phyloP scores from a whole-genome alignment of 2,113 vertebrate species.

The Ramphastos sulfuratus region DNA sequence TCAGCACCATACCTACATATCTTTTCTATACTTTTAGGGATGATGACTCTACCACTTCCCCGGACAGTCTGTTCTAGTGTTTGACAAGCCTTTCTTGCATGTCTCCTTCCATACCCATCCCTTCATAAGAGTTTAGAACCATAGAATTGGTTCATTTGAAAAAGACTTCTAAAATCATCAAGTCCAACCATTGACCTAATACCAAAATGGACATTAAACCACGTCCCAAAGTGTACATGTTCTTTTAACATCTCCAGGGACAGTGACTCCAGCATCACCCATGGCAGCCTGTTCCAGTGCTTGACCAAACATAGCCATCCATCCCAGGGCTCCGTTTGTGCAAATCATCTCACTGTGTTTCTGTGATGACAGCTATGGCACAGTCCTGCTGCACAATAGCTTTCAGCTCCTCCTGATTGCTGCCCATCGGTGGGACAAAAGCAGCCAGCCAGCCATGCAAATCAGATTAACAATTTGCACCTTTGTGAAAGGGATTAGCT shows the following conservation, averaged over 20 bases:
- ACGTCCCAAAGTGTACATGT: neutral
- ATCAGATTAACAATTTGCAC: constrained; percentile 72
- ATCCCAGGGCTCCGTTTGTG: neutral
- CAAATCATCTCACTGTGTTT: neutral
- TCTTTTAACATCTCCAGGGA: neutral
- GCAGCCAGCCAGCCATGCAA: constrained; percentile 59
- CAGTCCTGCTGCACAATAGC: neutral
- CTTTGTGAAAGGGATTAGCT: constrained; percentile 65
- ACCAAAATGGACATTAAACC: neutral
- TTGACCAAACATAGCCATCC: neutral
- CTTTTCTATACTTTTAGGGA: too few relatives aligned
- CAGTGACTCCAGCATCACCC: neutral
- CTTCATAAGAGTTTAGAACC: too few relatives aligned
- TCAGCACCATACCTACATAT: too few relatives aligned
- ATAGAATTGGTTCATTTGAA: neutral
- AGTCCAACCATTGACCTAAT: neutral
- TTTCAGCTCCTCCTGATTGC: neutral
- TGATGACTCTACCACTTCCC: too few relatives aligned
- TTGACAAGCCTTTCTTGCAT: too few relatives aligned
- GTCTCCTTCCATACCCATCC: too few relatives aligned
- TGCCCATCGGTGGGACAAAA: constrained; percentile 23
- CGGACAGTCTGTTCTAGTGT: too few relatives aligned
- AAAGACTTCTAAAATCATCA: neutral
- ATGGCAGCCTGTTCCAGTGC: neutral
- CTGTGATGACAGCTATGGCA: neutral